These are phyloP conservation scores for Melanophora roralis DNA, from an alignment of 2,888 invertebrate species.

Conservation along the genomic window DNA sequence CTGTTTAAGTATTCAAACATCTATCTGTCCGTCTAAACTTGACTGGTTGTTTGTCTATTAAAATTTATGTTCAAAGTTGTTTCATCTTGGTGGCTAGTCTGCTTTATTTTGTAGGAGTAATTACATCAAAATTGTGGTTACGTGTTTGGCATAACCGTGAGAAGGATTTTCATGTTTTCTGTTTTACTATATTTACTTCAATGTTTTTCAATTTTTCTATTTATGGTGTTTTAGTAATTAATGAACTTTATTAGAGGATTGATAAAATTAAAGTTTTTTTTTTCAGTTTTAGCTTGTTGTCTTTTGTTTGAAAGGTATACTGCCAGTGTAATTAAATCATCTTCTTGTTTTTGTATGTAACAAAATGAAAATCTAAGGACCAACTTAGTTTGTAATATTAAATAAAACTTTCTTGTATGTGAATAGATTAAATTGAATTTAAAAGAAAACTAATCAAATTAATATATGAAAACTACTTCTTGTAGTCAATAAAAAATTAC, in stretches of 20 bases:
- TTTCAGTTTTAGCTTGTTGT: neutral
- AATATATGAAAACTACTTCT: too few relatives aligned
- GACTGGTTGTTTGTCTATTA: neutral
- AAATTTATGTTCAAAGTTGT: conserved; percentile 41
- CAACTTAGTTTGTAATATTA: too few relatives aligned
- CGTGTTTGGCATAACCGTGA: conserved; percentile 43
- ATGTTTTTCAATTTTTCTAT: neutral
- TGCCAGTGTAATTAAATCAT: conserved; percentile 27
- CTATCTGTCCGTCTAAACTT: neutral
- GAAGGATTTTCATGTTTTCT: neutral
- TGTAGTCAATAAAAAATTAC: too few relatives aligned
- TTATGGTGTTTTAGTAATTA: conserved; percentile 52
- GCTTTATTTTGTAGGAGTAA: conserved; percentile 43
- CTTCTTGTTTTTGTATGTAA: too few relatives aligned
- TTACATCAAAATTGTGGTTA: conserved; percentile 58
- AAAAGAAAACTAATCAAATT: too few relatives aligned
- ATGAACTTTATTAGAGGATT: conserved; percentile 60
- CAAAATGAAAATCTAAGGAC: neutral
- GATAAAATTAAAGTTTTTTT: conserved; percentile 50
- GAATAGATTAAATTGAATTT: too few relatives aligned
- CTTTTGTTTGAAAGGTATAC: neutral
- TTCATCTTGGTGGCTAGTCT: conserved; percentile 41
- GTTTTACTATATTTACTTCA: neutral
- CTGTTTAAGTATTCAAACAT: conserved; percentile 2
- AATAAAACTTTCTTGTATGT: too few relatives aligned